Evolutionary conservation across 2,888 invertebrate species (phyloP).

Genomic region (Acheta domesticus): DNA sequence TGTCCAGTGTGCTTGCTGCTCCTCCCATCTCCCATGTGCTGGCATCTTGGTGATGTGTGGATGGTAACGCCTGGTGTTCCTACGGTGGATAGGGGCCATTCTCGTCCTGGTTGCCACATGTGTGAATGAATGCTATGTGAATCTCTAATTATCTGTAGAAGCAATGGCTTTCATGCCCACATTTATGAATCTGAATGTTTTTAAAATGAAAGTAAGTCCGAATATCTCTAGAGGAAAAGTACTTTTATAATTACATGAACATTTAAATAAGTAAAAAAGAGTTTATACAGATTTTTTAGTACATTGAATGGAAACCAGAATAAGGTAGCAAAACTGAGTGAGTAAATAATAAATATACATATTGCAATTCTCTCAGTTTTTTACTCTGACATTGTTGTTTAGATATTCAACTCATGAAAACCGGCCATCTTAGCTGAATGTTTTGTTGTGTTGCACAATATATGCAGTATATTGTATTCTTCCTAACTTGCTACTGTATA

Average conservation of each 20-base stretch:
- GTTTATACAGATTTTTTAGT: no score
- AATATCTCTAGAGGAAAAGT: no score
- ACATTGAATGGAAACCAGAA: background rate
- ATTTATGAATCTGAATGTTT: no score
- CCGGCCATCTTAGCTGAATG: background rate
- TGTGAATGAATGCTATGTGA: no score
- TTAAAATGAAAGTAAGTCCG: no score
- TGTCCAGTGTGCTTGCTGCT: slow-evolving; percentile 18
- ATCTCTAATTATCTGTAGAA: no score
- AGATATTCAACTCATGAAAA: background rate
- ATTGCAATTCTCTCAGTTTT: background rate
- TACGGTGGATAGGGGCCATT: background rate
- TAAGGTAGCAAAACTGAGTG: background rate
- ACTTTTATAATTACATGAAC: no score
- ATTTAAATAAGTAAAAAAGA: no score
- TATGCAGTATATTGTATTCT: no score
- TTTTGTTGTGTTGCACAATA: no score
- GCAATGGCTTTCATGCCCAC: no score
- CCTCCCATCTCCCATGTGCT: background rate
- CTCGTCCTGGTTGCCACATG: background rate
- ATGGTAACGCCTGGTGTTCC: slow-evolving; percentile 4
- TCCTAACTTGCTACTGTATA: no score
- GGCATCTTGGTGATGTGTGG: background rate
- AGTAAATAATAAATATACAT: background rate
- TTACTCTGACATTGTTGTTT: background rate